Evolutionary conservation across 2,797 vertebrate species (phyloP).

Genomic region (Cetoscarus ocellatus): DNA sequence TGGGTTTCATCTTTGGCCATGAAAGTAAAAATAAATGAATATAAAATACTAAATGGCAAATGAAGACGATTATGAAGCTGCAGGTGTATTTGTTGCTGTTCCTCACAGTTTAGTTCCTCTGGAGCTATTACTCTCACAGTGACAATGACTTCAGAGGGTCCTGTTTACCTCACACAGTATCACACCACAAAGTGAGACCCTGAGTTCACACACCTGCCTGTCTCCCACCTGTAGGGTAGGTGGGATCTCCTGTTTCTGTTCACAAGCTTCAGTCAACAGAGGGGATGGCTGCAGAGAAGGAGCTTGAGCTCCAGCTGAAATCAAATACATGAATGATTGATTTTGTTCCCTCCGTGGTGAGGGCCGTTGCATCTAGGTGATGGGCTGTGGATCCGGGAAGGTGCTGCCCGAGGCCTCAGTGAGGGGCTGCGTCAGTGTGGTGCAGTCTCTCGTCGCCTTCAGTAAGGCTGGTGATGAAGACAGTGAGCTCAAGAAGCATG

Average conservation of each 20-base stretch:
- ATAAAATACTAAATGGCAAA: too few species aligned
- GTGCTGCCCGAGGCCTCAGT: constrained; percentile 44
- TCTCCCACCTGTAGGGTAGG: constrained; percentile 31
- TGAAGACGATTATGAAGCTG: too few species aligned
- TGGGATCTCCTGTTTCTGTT: constrained; percentile 10
- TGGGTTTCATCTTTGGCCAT: too few species aligned
- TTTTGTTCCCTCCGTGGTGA: neutral
- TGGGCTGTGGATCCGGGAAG: constrained; percentile 66
- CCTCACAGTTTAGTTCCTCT: too few species aligned
- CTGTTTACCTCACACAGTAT: constrained; percentile 42
- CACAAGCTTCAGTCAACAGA: neutral
- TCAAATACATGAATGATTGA: neutral
- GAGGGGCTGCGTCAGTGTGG: constrained; percentile 50
- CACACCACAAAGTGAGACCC: constrained; percentile 19
- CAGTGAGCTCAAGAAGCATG: constrained; percentile 16
- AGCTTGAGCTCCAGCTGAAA: neutral
- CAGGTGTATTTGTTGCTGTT: too few species aligned
- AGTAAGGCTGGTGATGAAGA: constrained; percentile 6
- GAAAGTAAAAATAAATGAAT: too few species aligned
- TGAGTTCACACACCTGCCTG: constrained; percentile 30
- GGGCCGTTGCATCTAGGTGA: constrained; percentile 18
- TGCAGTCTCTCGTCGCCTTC: constrained; percentile 65
- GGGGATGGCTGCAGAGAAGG: neutral
- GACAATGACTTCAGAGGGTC: neutral
- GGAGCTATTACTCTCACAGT: too few species aligned